Percentiles rank a stretch among this genome's conserved stretches.
These are phyloP conservation scores for Dastarcus helophoroides DNA, from an alignment of 2,888 invertebrate species.

Conservation along the genomic window DNA sequence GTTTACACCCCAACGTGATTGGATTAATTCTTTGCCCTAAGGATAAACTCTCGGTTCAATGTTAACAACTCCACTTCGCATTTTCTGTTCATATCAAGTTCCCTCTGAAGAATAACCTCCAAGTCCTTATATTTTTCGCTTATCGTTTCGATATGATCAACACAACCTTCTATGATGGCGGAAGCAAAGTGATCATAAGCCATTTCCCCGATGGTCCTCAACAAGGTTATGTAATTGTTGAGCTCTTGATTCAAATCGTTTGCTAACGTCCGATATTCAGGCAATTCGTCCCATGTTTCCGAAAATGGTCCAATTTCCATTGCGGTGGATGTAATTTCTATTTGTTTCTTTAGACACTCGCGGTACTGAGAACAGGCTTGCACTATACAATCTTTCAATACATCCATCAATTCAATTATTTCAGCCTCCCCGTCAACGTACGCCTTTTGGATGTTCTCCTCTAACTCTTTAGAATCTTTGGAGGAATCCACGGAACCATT, in stretches of 20 bases:
- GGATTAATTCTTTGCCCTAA: slow-evolving; percentile 16
- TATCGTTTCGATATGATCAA: slow-evolving; percentile 12
- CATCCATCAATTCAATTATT: slow-evolving; percentile 26
- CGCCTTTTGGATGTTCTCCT: slow-evolving; percentile 14
- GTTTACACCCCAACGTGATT: too few relatives aligned
- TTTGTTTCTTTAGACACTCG: slow-evolving; percentile 29
- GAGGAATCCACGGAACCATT: too few relatives aligned
- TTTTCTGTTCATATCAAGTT: slow-evolving; percentile 27
- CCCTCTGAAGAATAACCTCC: slow-evolving; percentile 20
- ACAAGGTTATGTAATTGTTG: slow-evolving; percentile 25
- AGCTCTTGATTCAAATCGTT: slow-evolving; percentile 28
- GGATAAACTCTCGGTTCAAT: slow-evolving; percentile 20
- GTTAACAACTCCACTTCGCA: slow-evolving; percentile 27
- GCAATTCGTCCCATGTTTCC: slow-evolving; percentile 29
- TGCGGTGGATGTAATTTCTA: slow-evolving; percentile 27
- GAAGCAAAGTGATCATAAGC: slow-evolving; percentile 22
- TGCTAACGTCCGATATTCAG: slow-evolving; percentile 26
- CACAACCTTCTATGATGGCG: slow-evolving; percentile 12
- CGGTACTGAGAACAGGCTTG: slow-evolving; percentile 30
- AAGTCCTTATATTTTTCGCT: slow-evolving; percentile 21
- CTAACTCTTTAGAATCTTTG: too few relatives aligned
- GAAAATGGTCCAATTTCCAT: slow-evolving; percentile 23
- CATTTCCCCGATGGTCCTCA: slow-evolving; percentile 29
- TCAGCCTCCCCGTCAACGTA: slow-evolving; percentile 26
- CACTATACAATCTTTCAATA: slow-evolving; percentile 26